Conservation (phyloP, 2,113 vertebrate species). For the Bagarius yarrelli region DNA sequence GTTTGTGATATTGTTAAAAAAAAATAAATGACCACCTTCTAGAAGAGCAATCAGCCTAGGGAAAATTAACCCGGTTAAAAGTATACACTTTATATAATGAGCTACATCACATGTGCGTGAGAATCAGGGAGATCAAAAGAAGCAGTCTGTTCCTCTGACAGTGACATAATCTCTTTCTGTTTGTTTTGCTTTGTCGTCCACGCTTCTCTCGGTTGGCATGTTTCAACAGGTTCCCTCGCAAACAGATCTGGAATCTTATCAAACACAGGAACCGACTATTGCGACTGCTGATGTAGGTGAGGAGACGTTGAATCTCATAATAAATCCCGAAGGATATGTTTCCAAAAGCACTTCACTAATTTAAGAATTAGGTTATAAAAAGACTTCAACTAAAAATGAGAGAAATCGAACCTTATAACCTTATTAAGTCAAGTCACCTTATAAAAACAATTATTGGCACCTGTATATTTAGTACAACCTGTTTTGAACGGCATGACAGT, state of each 20-base stretch:
- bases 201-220: neutral
- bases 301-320: neutral
- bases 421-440: neutral
- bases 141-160: neutral
- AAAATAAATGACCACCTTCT: no score
- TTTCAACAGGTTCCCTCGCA: neutral
- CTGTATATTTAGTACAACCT: neutral
- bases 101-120: neutral
- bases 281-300: neutral
- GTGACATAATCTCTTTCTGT: neutral
- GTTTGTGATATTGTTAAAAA: no score
- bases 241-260: neutral
- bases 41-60: no score
- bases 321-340: neutral
- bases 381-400: neutral
- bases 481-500: neutral
- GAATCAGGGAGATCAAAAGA: neutral
- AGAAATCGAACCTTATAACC: neutral
- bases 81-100: neutral
- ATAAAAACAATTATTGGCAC: neutral
- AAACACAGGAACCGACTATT: neutral
- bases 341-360: neutral
- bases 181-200: conserved; percentile 4
- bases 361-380: neutral
- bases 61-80: no score